Percentiles rank a stretch among this genome's conserved stretches.
These are phyloP conservation scores for Vanessa cardui DNA, from an alignment of 2,888 invertebrate species.

Conservation along the genomic window DNA sequence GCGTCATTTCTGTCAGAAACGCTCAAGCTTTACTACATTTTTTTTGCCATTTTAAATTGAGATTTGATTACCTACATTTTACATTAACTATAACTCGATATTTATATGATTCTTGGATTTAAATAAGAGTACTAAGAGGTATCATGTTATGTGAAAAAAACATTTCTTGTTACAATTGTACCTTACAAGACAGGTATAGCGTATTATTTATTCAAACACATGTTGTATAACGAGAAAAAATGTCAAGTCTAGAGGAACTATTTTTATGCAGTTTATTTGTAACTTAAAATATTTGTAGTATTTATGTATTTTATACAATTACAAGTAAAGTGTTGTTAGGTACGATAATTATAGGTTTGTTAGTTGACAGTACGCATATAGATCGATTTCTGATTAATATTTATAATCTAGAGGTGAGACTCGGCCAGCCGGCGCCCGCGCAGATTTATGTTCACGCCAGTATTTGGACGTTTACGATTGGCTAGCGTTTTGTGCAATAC, in stretches of 20 bases:
- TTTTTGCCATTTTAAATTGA: too few species aligned
- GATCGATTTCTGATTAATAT: constrained; percentile 37
- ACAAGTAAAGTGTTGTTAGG: constrained; percentile 26
- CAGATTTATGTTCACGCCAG: constrained; percentile 32
- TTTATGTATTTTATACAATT: constrained; percentile 30
- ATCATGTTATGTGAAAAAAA: not conserved
- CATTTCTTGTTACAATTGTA: not conserved
- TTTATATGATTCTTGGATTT: too few species aligned
- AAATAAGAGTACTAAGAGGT: too few species aligned
- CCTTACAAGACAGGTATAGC: constrained; percentile 1
- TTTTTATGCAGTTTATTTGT: constrained; percentile 2
- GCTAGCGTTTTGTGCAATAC: not conserved
- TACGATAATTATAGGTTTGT: constrained; percentile 33
- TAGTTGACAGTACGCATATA: constrained; percentile 30
- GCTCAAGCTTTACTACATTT: too few species aligned
- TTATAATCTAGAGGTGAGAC: constrained; percentile 34
- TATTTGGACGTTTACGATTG: constrained; percentile 15
- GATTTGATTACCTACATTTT: too few species aligned
- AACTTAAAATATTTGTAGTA: constrained; percentile 26
- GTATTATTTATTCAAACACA: constrained; percentile 4
- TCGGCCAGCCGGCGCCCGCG: constrained; percentile 33
- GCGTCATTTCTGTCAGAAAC: too few species aligned
- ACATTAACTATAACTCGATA: too few species aligned
- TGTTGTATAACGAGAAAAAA: not conserved
- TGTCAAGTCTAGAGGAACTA: not conserved